Conservation (phyloP, 1,140 invertebrate species). For the Laodelphax striatellus region DNA sequence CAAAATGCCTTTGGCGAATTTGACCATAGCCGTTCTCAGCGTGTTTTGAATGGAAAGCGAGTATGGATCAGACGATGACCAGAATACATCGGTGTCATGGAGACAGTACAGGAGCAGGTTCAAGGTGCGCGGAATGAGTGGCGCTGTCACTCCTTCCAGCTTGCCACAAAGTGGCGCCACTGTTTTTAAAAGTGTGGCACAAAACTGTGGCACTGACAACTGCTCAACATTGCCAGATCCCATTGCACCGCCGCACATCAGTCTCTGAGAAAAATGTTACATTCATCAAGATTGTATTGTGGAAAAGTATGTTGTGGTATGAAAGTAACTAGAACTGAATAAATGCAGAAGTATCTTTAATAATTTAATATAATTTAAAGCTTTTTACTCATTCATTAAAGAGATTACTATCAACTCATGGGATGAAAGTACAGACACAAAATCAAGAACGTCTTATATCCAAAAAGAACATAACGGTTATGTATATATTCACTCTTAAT, state of each 20-base stretch:
- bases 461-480: too few relatives aligned
- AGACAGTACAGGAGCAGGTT: not conserved
- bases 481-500: too few relatives aligned
- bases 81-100: not conserved
- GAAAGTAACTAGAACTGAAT: too few relatives aligned
- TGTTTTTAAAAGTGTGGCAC: not conserved
- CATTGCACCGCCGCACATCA: too few relatives aligned
- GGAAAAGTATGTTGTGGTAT: too few relatives aligned
- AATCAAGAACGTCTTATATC: too few relatives aligned
- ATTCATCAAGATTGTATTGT: not conserved
- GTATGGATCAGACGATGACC: not conserved
- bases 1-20: not conserved
- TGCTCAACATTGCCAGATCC: not conserved
- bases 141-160: not conserved
- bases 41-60: not conserved
- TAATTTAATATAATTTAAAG: too few relatives aligned
- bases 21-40: not conserved
- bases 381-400: too few relatives aligned
- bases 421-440: too few relatives aligned
- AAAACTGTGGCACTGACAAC: slow-evolving; percentile 3
- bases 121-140: not conserved
- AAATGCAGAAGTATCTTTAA: too few relatives aligned
- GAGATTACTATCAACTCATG: too few relatives aligned
- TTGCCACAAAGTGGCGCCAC: not conserved
- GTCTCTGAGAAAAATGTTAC: too few relatives aligned